These are phyloP conservation scores for Micronycteris hirsuta DNA, from an alignment of 2,113 vertebrate species.

Conservation along the genomic window DNA sequence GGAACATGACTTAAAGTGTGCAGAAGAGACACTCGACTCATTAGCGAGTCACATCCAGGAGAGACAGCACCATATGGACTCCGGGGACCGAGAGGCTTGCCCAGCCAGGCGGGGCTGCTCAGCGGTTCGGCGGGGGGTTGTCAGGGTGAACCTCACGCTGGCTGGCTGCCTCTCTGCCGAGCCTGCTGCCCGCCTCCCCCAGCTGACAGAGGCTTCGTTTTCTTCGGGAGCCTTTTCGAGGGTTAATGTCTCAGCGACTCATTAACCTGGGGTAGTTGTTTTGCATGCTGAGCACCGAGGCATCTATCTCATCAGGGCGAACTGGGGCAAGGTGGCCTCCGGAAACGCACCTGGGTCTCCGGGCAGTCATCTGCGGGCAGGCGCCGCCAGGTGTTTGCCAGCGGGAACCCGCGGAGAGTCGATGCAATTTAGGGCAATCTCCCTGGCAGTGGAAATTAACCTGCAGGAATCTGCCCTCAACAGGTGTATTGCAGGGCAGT, in stretches of 20 bases:
- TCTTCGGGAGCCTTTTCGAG: conserved; percentile 55
- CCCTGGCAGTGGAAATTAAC: conserved; percentile 70
- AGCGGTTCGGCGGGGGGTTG: neutral
- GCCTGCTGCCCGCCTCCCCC: neutral
- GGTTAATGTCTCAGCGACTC: conserved; percentile 58
- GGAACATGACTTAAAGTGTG: neutral
- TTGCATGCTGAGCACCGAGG: conserved; percentile 60
- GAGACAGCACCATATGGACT: conserved; percentile 48
- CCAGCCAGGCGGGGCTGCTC: neutral
- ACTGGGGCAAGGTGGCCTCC: conserved; percentile 50
- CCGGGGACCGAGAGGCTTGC: neutral
- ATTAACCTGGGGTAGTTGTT: conserved; percentile 69
- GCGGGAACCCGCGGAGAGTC: conserved; percentile 70
- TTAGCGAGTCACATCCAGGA: conserved; percentile 49
- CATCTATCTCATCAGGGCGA: conserved; percentile 57
- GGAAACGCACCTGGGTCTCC: conserved; percentile 71
- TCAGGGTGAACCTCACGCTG: neutral
- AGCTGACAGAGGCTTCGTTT: conserved; percentile 42
- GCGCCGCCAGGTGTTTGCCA: conserved; percentile 73
- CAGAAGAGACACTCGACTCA: conserved; percentile 18
- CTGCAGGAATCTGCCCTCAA: conserved; percentile 67
- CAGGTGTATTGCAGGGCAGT: conserved; percentile 64
- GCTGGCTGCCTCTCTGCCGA: neutral
- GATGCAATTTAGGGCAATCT: conserved; percentile 74
- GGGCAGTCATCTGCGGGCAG: conserved; percentile 68